Percentiles rank a stretch among this genome's conserved stretches.
phyloP scores from a whole-genome alignment of 2,113 vertebrate genomes.

The Fregetta grallaria region DNA sequence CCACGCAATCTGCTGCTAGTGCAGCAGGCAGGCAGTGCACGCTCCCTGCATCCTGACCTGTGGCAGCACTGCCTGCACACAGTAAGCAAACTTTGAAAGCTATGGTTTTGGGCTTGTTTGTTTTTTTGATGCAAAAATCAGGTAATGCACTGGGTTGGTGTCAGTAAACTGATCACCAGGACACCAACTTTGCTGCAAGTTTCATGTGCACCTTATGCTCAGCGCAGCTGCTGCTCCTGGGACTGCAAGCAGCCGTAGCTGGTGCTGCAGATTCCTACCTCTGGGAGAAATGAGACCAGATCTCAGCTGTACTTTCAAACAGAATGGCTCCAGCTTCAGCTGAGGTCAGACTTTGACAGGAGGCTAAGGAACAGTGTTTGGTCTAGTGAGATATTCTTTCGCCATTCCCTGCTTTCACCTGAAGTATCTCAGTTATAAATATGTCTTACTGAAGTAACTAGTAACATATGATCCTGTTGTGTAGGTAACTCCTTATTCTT shows the following conservation, averaged over 20 bases:
- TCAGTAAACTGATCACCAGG: neutral
- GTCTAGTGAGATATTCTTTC: neutral
- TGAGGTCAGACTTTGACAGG: neutral
- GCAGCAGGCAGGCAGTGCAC: neutral
- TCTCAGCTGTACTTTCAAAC: neutral
- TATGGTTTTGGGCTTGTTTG: neutral
- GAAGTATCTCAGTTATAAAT: neutral
- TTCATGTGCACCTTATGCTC: neutral
- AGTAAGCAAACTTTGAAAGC: rapidly evolving
- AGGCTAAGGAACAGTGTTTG: neutral
- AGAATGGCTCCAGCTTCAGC: neutral
- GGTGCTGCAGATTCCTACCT: neutral
- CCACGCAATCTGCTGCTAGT: neutral
- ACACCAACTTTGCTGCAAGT: neutral
- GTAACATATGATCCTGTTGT: neutral
- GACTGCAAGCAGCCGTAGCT: rapidly evolving
- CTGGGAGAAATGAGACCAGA: neutral
- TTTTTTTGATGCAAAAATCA: neutral
- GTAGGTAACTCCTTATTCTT: neutral
- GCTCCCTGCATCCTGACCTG: rapidly evolving
- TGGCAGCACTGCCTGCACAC: rapidly evolving
- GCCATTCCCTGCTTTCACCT: neutral
- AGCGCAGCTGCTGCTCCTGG: neutral
- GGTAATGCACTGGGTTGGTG: neutral
- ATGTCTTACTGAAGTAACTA: neutral